A percentile compares a stretch with the other conserved stretches of the same genome.
These are phyloP conservation scores for Zapornia atra DNA, from an alignment of 2,113 vertebrate species.

Conservation along the genomic window DNA sequence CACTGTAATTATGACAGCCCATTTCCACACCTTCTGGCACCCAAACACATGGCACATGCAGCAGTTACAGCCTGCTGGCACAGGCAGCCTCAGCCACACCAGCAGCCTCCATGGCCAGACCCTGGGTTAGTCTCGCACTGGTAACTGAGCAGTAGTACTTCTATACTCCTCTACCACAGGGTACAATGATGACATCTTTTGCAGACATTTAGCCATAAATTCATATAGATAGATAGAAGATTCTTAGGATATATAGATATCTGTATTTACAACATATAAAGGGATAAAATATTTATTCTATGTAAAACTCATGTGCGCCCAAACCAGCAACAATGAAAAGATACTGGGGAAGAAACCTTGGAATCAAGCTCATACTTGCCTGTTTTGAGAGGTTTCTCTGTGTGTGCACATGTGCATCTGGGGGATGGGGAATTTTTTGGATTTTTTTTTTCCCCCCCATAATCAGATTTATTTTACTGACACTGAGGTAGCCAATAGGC, in stretches of 20 bases:
- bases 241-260: not conserved
- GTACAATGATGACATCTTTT: not conserved
- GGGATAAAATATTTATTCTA: not conserved
- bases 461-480: not conserved
- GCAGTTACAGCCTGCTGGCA: not conserved
- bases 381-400: not conserved
- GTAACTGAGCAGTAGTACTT: rapidly evolving
- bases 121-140: not conserved
- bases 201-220: not conserved
- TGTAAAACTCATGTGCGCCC: not conserved
- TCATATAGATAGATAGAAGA: not conserved
- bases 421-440: not conserved
- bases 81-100: rapidly evolving
- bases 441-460: not conserved
- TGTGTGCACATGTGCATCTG: rapidly evolving
- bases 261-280: not conserved
- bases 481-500: not conserved
- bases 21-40: not conserved
- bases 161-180: rapidly evolving
- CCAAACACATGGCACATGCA: rapidly evolving
- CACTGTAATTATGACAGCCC: no score
- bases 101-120: not conserved
- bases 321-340: not conserved
- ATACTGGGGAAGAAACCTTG: not conserved
- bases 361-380: not conserved